A percentile compares a stretch with the other conserved stretches of the same genome.
Conservation (phyloP, 2,888 invertebrate genomes). For the Eristalis tenax region DNA sequence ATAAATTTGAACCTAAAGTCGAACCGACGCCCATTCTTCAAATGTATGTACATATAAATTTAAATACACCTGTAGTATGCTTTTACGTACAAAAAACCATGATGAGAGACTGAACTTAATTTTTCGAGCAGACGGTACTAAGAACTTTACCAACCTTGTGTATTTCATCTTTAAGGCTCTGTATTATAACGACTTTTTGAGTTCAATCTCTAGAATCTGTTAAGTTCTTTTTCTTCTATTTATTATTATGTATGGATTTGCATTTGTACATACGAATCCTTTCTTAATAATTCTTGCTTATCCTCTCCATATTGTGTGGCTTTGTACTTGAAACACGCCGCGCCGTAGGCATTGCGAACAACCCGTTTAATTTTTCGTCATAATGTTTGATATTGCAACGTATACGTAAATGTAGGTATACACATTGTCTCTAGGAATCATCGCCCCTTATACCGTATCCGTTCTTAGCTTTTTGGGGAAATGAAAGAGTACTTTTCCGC, state of each 20-base stretch:
- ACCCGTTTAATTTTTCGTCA: conserved; percentile 17
- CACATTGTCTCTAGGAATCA: conserved; percentile 11
- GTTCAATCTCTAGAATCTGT: conserved; percentile 11
- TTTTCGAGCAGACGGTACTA: conserved; percentile 5
- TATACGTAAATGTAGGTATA: not conserved
- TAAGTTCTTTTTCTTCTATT: conserved; percentile 18
- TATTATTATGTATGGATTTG: conserved; percentile 7
- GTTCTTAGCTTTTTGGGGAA: conserved; percentile 15
- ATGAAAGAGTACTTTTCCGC: not conserved
- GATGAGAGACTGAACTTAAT: not conserved
- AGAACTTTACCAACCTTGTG: not conserved
- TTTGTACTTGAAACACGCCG: conserved; percentile 23
- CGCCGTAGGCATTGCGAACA: conserved; percentile 36
- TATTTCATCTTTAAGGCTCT: conserved; percentile 2
- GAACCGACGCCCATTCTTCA: no score
- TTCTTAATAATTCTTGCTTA: conserved; percentile 22
- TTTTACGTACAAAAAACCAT: not conserved
- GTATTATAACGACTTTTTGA: conserved; percentile 13
- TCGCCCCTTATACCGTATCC: conserved; percentile 5
- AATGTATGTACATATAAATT: no score
- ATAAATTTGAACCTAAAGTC: no score
- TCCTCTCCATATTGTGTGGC: not conserved
- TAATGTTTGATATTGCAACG: conserved; percentile 6
- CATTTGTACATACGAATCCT: not conserved
- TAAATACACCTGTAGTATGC: not conserved